phyloP scores from a whole-genome alignment of 2,888 invertebrate species.

The Monoplex corrugatus region DNA sequence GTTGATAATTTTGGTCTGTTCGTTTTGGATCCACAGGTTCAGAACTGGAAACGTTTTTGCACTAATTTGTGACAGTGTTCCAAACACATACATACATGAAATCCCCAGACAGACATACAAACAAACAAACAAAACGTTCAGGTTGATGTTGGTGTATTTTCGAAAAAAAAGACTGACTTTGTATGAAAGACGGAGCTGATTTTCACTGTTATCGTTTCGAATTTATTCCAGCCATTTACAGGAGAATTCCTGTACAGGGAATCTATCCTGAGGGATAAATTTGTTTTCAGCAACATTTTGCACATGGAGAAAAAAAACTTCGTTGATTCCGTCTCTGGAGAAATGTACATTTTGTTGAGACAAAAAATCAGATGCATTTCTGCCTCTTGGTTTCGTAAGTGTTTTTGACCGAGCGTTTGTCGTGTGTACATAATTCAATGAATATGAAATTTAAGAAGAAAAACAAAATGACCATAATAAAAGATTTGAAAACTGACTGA shows the following conservation, averaged over 20 bases:
- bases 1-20: too few relatives aligned
- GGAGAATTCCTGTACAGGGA: not conserved
- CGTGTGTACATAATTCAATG: not conserved
- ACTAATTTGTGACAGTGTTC: not conserved
- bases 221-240: not conserved
- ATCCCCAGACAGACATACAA: too few relatives aligned
- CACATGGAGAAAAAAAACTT: too few relatives aligned
- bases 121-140: too few relatives aligned
- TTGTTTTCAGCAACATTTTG: constrained; percentile 6
- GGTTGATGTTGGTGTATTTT: constrained; percentile 10
- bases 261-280: not conserved
- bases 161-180: constrained; percentile 12
- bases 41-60: not conserved
- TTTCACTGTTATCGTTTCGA: not conserved
- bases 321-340: constrained; percentile 13
- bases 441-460: constrained; percentile 7
- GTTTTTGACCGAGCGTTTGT: not conserved
- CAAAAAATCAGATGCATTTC: not conserved
- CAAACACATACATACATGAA: too few relatives aligned
- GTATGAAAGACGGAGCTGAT: constrained; percentile 3
- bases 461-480: constrained; percentile 24
- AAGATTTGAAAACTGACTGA: not conserved
- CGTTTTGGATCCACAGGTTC: too few relatives aligned
- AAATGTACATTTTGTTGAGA: not conserved
- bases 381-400: not conserved